phyloP scores from a whole-genome alignment of 2,797 vertebrate genomes.

The Benthosema pterotum region DNA sequence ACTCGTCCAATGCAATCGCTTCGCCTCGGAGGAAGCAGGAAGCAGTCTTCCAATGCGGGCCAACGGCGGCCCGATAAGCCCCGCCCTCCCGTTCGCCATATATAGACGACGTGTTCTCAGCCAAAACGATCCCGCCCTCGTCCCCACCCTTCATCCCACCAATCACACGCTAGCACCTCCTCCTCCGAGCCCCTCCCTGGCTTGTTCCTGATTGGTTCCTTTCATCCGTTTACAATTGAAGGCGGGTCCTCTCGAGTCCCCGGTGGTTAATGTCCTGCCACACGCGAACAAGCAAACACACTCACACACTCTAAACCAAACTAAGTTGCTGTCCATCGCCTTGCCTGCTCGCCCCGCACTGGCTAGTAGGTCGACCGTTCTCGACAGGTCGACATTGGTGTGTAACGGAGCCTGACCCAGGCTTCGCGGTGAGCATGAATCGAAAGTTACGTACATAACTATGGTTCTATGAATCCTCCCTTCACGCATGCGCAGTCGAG shows the following conservation, averaged over 20 bases:
- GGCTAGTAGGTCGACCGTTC: too few relatives aligned
- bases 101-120: constrained; percentile 29
- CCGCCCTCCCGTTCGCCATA: constrained; percentile 31
- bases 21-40: constrained; percentile 65
- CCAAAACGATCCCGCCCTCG: constrained; percentile 62
- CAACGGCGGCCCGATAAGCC: constrained; percentile 51
- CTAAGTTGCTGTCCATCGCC: constrained; percentile 16
- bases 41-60: constrained; percentile 76
- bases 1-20: constrained; percentile 64
- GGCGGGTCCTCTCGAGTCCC: constrained; percentile 2
- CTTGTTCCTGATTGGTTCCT: constrained; percentile 1
- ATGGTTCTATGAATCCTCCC: too few relatives aligned
- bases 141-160: too few relatives aligned
- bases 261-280: constrained; percentile 38
- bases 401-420: too few relatives aligned
- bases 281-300: constrained; percentile 9
- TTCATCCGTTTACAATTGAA: constrained; percentile 6
- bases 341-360: too few relatives aligned
- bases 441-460: too few relatives aligned
- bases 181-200: neutral
- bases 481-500: too few relatives aligned
- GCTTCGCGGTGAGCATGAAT: too few relatives aligned
- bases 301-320: constrained; percentile 2
- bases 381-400: too few relatives aligned
- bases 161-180: constrained; percentile 20